Conservation (phyloP, 2,113 vertebrate genomes). For the Callospermophilus lateralis region DNA sequence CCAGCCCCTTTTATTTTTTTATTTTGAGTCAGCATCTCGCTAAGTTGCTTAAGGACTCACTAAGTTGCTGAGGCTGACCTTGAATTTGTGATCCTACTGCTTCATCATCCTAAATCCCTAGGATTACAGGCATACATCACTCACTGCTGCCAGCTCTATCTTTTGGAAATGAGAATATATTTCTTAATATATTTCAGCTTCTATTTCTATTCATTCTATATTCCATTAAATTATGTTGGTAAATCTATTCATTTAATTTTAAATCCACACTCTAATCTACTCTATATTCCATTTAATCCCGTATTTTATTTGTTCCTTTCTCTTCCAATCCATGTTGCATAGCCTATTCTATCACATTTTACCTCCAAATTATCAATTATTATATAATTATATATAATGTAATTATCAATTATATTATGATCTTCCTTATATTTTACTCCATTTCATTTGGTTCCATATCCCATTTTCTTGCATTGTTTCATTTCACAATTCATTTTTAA, state of each 20-base stretch:
- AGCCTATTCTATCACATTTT: not conserved
- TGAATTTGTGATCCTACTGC: no score
- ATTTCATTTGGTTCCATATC: not conserved
- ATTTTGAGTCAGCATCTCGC: no score
- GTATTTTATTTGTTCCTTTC: not conserved
- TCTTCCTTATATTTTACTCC: not conserved
- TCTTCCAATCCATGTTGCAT: not conserved
- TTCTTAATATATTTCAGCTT: not conserved
- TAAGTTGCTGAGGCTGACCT: no score
- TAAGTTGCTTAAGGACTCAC: no score
- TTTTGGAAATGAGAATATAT: not conserved
- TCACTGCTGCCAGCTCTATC: no score
- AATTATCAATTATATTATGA: not conserved
- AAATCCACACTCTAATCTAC: not conserved
- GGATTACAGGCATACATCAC: no score
- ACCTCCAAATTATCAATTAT: not conserved
- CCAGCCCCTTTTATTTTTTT: no score
- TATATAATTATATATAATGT: no score
- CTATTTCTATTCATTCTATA: not conserved
- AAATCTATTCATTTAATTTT: not conserved
- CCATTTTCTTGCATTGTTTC: not conserved
- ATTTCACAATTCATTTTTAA: not conserved
- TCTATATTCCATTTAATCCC: not conserved
- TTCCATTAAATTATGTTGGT: not conserved
- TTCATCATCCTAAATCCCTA: no score